Evolutionary conservation across 2,797 vertebrate species (phyloP).

Genomic region (Cirrhinus molitorella): DNA sequence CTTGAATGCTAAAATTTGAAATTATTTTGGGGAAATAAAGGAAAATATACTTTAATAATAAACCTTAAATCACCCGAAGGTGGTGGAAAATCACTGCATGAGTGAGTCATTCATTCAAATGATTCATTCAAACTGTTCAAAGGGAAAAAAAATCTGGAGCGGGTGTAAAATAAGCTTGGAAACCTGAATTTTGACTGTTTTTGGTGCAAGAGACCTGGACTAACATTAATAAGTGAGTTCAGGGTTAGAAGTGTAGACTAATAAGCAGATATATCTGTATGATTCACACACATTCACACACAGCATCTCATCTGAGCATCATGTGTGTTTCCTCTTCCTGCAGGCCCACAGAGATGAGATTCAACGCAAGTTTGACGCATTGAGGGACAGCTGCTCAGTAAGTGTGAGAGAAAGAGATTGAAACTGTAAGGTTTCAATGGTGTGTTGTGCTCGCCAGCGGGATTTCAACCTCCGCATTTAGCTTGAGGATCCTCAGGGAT

Average conservation of each 20-base stretch:
- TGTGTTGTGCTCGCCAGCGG: background rate
- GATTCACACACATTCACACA: background rate
- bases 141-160: too few species aligned
- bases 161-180: too few species aligned
- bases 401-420: background rate
- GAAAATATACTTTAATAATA: too few species aligned
- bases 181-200: too few species aligned
- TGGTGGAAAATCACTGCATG: too few species aligned
- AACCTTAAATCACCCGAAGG: too few species aligned
- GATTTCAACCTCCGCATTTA: background rate
- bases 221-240: background rate
- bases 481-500: background rate
- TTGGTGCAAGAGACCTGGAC: too few species aligned
- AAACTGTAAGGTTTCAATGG: background rate
- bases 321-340: background rate
- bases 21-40: too few species aligned
- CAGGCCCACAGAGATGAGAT: conserved; percentile 98
- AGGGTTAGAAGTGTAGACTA: background rate
- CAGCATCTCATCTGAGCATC: background rate
- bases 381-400: conserved; percentile 99
- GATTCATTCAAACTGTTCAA: too few species aligned
- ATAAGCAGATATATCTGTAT: background rate
- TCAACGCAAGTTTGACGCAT: conserved; percentile 96
- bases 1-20: too few species aligned
- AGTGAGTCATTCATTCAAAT: too few species aligned